Evolutionary conservation across 2,113 vertebrate genomes (phyloP), one percentile per base, ranked within the genome.

Genomic region (Lophochroa leadbeateri): DNA sequence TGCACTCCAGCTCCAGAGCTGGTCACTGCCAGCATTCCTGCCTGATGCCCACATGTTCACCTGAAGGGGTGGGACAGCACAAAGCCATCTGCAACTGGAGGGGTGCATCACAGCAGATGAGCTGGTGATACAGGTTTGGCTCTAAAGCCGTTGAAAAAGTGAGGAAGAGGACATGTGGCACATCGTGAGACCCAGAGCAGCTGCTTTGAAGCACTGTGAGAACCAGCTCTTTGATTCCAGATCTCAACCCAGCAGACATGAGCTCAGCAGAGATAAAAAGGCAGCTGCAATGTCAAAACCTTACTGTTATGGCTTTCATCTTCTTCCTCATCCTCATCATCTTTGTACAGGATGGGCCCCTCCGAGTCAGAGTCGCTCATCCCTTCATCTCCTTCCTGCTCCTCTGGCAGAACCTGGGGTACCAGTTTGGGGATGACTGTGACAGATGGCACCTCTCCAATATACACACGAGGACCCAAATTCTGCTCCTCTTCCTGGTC

Each of bases 331-430:
- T 99, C 99, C 1, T 99, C 99, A 4, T 99, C 99, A 0, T 99
- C 99, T 97, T 98, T 99, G 93, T 99, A 99, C 19, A 98, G 98
- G 91, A 99, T 97, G 9, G 99, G 99, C 17, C 99, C 99, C 29
- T 99, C 99, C 0, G 99, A 99, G 97, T 99, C 99, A 8, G 99
- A 99, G 93, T 99, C 99, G 3, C 99, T 99, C 47, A 97, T 97
- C 17, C 97, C 98, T 71, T 98, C 97, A 3, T 98, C 98, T n/a
- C 98, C 98, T 71, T 98, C 98, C 53, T 96, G 98, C 43, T 99
- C 98, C 39, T 99, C 99, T 1, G 98, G 99, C 68, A 99, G 98
- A 81, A 98, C 97, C 80, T 98, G 98, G 29, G 98, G 98, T 15
- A 97, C 86, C 60, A 97, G 86, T 52, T 97, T 98, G 5, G 99